phyloP scores from a whole-genome alignment of 1,140 invertebrate genomes.

The Cecropterus lyciades region DNA sequence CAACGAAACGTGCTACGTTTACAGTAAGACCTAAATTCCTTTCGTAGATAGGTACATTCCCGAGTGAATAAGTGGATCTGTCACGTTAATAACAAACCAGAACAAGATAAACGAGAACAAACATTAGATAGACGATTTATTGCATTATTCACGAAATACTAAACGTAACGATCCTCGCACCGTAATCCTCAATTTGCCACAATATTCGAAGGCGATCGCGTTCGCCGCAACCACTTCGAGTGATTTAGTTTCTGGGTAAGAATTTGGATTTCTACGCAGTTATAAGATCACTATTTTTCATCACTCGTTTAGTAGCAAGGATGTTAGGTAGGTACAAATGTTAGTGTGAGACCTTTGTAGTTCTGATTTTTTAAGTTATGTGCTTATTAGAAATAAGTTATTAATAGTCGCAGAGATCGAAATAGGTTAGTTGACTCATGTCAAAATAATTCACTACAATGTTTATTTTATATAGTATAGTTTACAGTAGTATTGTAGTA shows the following conservation, averaged over 20 bases:
- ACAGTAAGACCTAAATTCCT: not conserved
- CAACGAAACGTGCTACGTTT: not conserved
- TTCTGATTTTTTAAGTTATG: no score
- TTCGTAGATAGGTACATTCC: not conserved
- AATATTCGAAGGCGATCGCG: not conserved
- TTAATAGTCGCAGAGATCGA: no score
- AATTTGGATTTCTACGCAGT: not conserved
- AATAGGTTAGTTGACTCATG: no score
- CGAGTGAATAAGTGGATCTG: not conserved
- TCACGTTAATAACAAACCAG: slow-evolving; percentile 2
- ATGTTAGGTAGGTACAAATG: no score
- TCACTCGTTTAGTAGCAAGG: no score
- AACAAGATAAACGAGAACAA: slow-evolving; percentile 7
- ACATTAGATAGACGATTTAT: slow-evolving; percentile 4
- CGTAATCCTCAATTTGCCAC: not conserved
- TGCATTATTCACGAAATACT: slow-evolving; percentile 8
- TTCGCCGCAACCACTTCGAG: not conserved
- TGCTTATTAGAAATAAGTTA: no score
- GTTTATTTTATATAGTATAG: no score
- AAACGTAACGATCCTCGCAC: slow-evolving; percentile 3
- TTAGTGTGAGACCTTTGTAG: no score
- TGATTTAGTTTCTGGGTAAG: not conserved
- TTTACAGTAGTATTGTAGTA: no score
- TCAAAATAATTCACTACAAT: no score
- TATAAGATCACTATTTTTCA: not conserved